These are phyloP conservation scores for Sebastes nivosus DNA, from an alignment of 2,797 vertebrate genomes.

Conservation along the genomic window DNA sequence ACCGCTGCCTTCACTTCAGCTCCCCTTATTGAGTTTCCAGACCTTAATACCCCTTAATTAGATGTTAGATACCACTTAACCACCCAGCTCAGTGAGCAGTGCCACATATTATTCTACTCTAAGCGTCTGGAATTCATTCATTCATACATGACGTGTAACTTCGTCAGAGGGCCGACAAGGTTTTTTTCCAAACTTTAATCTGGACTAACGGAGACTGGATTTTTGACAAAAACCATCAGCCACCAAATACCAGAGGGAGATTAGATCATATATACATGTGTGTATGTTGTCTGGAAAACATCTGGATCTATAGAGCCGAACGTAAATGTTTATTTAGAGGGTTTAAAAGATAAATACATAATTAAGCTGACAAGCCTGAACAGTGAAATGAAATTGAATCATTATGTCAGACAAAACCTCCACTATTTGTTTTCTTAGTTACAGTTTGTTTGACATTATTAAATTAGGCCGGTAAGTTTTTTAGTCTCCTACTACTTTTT, in stretches of 20 bases:
- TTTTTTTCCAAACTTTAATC: not conserved
- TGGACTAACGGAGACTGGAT: not conserved
- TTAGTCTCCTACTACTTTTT: too few relatives aligned
- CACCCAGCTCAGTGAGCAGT: conserved; percentile 8
- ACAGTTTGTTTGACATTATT: too few relatives aligned
- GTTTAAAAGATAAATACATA: not conserved
- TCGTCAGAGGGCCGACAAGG: not conserved
- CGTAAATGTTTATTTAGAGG: not conserved
- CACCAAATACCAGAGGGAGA: not conserved
- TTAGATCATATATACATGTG: not conserved
- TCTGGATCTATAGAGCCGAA: not conserved
- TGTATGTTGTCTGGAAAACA: not conserved
- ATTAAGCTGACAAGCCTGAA: not conserved
- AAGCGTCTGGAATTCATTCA: not conserved
- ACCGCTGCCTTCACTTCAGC: conserved; percentile 28
- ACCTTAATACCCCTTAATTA: conserved; percentile 48
- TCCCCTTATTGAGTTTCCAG: conserved; percentile 40
- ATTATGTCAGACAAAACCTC: too few relatives aligned
- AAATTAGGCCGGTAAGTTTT: too few relatives aligned
- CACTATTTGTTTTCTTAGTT: too few relatives aligned
- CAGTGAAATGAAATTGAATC: too few relatives aligned
- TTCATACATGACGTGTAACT: conserved; percentile 2
- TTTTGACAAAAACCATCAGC: too few relatives aligned
- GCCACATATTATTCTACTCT: not conserved
- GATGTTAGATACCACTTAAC: conserved; percentile 3